These are phyloP conservation scores for Procavia capensis DNA, from an alignment of 2,113 vertebrate genomes.

Conservation along the genomic window DNA sequence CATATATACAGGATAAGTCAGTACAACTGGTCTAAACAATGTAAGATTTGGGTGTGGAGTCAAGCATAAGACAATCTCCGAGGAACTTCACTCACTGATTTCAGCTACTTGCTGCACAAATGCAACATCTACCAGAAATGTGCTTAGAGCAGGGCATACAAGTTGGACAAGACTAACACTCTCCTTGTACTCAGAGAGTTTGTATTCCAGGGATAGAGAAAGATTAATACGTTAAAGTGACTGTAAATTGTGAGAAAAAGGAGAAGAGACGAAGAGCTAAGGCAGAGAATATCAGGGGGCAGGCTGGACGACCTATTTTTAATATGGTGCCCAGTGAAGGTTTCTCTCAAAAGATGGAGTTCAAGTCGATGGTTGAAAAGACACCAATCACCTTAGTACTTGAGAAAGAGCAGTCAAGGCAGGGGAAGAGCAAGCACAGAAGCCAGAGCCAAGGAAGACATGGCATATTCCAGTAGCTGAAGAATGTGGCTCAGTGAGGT, in stretches of 20 bases:
- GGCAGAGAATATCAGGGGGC: not conserved
- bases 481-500: not conserved
- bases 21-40: too few relatives aligned
- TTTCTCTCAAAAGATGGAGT: not conserved
- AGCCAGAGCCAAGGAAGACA: not conserved
- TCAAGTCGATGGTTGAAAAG: not conserved
- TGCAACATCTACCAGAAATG: not conserved
- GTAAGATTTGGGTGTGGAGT: not conserved
- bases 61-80: not conserved
- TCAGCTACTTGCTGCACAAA: not conserved
- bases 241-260: not conserved
- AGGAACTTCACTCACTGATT: not conserved
- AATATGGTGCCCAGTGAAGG: not conserved
- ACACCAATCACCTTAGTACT: not conserved
- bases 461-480: not conserved
- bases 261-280: not conserved
- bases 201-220: not conserved
- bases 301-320: not conserved
- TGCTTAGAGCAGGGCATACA: not conserved
- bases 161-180: not conserved
- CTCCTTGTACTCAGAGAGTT: not conserved
- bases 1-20: too few relatives aligned
- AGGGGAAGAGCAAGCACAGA: not conserved
- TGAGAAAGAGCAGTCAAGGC: not conserved
- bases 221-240: too few relatives aligned